Evolutionary conservation across 2,113 vertebrate genomes (phyloP), one percentile per base, ranked within the genome.

Genomic region (Perca schrenkii): DNA sequence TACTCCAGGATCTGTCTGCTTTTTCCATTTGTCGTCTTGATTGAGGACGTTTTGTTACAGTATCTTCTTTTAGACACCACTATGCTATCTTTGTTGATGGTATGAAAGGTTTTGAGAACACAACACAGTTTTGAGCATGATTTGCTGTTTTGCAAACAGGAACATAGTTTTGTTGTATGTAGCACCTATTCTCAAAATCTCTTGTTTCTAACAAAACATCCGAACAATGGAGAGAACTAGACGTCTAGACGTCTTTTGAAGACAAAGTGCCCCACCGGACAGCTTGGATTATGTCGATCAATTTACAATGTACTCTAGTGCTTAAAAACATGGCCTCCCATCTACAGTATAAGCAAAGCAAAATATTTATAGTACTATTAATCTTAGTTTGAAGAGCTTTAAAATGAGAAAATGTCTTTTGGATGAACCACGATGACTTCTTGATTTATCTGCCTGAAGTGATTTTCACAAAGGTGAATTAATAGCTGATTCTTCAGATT

Each of bases 401-500:
- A 11, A 19, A 19, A 36, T 19, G n/a, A 66, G 40, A 14, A 22
- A 46, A 47, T 25, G 22, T 25, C 12, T 57, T 40, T 46, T 8
- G 25, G 47, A 31, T 34, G 16, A 52, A 13, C 36, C 31, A 6
- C 31, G 12, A 28, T 46, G 40, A 65, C 25, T 69, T 77, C 54
- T 40, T 47, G 28, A 70, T 70, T 64, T 16, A 67, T 13, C 47
- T 52, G 25, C 25, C 67, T 36, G 8, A 0, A 17, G 1, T 10
- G 34, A 56, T 70, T 25, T 46, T 77, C 46, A 77, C 7, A 19
- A 60, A 47, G 57, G 19, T 62, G 25, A 75, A 52, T 46, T 14
- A 76, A 21, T 5, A 46, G 2, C 34, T 13, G 36, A 58, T 57
- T 67, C 40, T 4, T 79, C 17, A 67, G 34, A 52, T 71, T 46